Base-by-base conservation (phyloP, 2,113 vertebrate genomes). In the Tyto alba region DNA sequence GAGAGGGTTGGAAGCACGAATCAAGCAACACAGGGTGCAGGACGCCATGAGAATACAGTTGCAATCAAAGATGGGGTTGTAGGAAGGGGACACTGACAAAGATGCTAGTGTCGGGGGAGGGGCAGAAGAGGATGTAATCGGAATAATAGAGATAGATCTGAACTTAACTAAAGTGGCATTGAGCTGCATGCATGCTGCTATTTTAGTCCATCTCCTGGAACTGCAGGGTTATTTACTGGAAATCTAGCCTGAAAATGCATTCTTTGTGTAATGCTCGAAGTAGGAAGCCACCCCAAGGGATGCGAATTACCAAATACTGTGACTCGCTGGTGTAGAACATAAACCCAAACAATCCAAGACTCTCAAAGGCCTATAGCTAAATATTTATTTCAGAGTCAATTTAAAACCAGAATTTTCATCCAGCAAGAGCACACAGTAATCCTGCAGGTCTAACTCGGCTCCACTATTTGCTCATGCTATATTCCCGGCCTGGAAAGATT, bases 371-470 rank as follows among this genome's bases (percentile, higher is more conserved):
- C 67, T 97, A 85, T 75, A 90, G 85, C 91, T 97, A 97, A 97
- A 97, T 97, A 97, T 97, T 97, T 97, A 96, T 90, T 97, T 95
- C 93, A 68, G 69, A 96, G 77, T 95, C 91, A 89, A 83, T 92
- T 96, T 75, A 29, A 77, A 94, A 94, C 9, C 26, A 41, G 43
- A 77, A 81, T 88, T 93, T 94, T 87, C 48, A 76, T 95, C 89
- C 77, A 91, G 75, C 53, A 92, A 76, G 87, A 90, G 53, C 41
- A 67, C 52, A 80, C 25, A 89, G 83, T 90, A 94, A 90, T 83
- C 68, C 43, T 94, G 73, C 57, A 95, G 83, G 90, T 96, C 94
- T 89, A 43, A 89, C 52, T 52, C 72, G 64, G 52, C 76, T 93
- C 45, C 6, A 11, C 43, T 93, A 9, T 23, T 89, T 57, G 59